Conservation (phyloP, 2,888 invertebrate genomes). For the Ethmia dodecea region DNA sequence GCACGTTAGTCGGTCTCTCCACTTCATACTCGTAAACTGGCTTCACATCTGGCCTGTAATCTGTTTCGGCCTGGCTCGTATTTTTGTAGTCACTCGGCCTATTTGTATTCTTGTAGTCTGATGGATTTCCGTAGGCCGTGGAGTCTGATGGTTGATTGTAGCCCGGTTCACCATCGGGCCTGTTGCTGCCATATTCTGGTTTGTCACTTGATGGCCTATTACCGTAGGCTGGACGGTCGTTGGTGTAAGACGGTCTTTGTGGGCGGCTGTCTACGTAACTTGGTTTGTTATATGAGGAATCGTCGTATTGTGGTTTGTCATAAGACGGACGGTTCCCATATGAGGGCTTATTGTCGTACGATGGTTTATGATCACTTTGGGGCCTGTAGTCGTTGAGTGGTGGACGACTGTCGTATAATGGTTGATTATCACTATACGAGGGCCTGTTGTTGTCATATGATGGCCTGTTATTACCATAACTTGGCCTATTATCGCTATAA, state of each 20-base stretch:
- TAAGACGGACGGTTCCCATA: constrained; percentile 6
- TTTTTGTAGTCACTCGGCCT: background rate
- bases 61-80: constrained; percentile 14
- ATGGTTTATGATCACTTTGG: background rate
- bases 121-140: too few species aligned
- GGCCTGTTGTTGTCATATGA: constrained; percentile 11
- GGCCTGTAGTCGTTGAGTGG: constrained; percentile 4
- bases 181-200: constrained; percentile 4
- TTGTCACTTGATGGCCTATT: constrained; percentile 15
- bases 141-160: too few species aligned
- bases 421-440: constrained; percentile 2
- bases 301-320: constrained; percentile 11
- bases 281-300: background rate
- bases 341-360: constrained; percentile 11
- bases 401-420: constrained; percentile 4
- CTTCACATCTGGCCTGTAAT: constrained; percentile 34
- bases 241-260: background rate
- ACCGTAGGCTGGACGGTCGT: background rate
- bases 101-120: too few species aligned
- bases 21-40: constrained; percentile 62
- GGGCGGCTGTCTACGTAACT: constrained; percentile 4
- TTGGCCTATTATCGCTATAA: constrained; percentile 14
- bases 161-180: constrained; percentile 1
- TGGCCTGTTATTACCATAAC: constrained; percentile 13
- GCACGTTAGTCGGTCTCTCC: constrained; percentile 44